Evolutionary conservation across 2,113 vertebrate genomes (phyloP), one percentile per base, ranked within the genome.

Genomic region (Trematocara variabile): DNA sequence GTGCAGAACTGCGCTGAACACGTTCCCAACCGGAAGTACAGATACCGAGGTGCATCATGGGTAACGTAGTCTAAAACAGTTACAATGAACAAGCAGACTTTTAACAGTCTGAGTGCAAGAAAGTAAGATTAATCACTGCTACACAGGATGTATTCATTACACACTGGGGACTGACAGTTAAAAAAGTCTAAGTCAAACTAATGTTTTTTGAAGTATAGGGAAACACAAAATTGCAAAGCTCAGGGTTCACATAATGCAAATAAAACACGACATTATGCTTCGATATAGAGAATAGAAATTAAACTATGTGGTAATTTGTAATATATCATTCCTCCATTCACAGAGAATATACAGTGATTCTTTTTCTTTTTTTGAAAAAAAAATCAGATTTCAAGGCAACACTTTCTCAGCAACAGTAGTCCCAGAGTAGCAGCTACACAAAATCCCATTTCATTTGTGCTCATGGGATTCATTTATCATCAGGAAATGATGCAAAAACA

Each of bases 201-300:
- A 4, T n/a, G 30, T 10, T 60, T 60, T 34, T 34, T 60, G 16
- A 60, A 60, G 30, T 60, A 60, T 34, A 60, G 30, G 16, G 37
- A 68, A 41, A 63, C 34, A 22, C 34, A 41, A 41, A 22, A 41
- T 22, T 68, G n/a, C 2, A 22, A 68, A 41, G n/a, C n/a, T 22
- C 63, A 39, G 34, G 30, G 58, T 34, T 34, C 58, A 37, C 30
- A 34, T 34, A 63, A 34, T 63, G 30, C 30, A 60, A n/a, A 60
- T 60, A 60, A 63, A 34, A 63, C 30, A 63, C 8, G 2, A 63
- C 58, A 63, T 63, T 63, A 63, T 63, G 30, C 30, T 63, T 63
- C 3, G 0, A 34, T 63, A 63, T 34, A 34, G 30, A 63, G 30
- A 63, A 63, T 16, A 63, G 58, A 34, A n/a, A 34, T 63, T n/a